A percentile compares a stretch with the other conserved stretches of the same genome.
phyloP scores from a whole-genome alignment of 1,140 invertebrate genomes.

The Euglossa dilemma region DNA sequence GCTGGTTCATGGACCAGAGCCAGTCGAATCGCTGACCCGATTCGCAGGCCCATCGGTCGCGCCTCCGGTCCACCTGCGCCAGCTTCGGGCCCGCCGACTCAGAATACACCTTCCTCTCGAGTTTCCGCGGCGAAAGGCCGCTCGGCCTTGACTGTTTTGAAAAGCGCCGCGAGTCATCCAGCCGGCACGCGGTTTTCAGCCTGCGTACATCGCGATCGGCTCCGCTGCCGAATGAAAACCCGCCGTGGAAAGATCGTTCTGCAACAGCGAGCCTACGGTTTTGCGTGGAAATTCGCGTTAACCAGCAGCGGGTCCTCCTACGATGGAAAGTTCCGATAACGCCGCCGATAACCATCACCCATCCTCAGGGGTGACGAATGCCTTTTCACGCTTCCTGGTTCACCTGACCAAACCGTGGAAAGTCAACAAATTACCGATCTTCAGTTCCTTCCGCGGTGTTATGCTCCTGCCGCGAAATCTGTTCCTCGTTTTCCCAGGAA shows the following conservation, averaged over 20 bases:
- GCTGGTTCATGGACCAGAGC: slow-evolving; percentile 20
- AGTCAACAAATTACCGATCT: too few species aligned
- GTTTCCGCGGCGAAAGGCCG: slow-evolving; percentile 54
- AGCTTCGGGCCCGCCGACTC: slow-evolving; percentile 31
- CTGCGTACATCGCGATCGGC: slow-evolving; percentile 3
- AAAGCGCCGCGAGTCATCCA: slow-evolving; percentile 33
- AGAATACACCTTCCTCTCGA: slow-evolving; percentile 34
- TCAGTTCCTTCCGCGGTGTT: too few species aligned
- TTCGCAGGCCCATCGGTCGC: slow-evolving; percentile 45
- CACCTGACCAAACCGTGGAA: not conserved
- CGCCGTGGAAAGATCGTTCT: not conserved
- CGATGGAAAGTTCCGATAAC: slow-evolving; percentile 16
- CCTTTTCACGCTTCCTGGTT: not conserved
- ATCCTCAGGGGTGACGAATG: not conserved
- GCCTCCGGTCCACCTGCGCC: slow-evolving; percentile 49
- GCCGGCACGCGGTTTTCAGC: slow-evolving; percentile 13
- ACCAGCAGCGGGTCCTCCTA: not conserved
- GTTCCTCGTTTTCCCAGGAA: too few species aligned
- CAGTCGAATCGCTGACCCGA: slow-evolving; percentile 54
- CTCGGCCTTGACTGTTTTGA: slow-evolving; percentile 39
- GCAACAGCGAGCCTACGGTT: not conserved
- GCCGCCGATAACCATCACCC: too few species aligned
- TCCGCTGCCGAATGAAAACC: not conserved
- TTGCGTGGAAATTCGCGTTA: slow-evolving; percentile 5
- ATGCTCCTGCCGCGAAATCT: too few species aligned